Conservation (phyloP, 64 coral and sea anemone species). For the Hydrozoanthus tunicans region DNA sequence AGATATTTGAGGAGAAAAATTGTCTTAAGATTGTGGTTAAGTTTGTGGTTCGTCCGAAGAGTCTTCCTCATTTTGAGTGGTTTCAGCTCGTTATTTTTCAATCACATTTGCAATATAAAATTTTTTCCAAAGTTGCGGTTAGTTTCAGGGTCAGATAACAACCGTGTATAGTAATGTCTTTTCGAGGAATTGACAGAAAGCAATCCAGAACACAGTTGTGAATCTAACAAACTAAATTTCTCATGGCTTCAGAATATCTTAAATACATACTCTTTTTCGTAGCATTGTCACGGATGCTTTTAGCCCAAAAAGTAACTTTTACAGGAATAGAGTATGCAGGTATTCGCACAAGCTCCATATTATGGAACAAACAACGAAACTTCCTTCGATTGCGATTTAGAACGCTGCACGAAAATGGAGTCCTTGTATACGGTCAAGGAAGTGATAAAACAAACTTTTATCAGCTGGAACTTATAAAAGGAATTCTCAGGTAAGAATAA, state of each 20-base stretch:
- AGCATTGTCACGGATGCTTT: background rate
- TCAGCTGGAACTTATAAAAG: conserved; percentile 24
- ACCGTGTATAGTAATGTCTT: background rate
- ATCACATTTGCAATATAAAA: conserved; percentile 37
- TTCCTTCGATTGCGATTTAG: conserved; percentile 31
- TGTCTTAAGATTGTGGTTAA: background rate
- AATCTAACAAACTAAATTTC: background rate
- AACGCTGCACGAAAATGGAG: conserved; percentile 17
- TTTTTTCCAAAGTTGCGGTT: conserved; percentile 16
- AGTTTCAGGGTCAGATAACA: conserved; percentile 27
- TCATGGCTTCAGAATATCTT: background rate
- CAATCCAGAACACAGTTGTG: too few species aligned
- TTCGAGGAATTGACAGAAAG: background rate
- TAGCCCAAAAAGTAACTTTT: conserved; percentile 18
- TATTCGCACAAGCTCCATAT: background rate
- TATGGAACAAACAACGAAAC: background rate
- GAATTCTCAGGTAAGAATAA: conserved; percentile 22
- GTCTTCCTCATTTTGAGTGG: background rate
- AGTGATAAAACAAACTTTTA: background rate
- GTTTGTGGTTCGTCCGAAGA: conserved; percentile 18
- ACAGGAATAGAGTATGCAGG: conserved; percentile 23
- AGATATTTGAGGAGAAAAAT: background rate
- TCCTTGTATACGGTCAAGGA: conserved; percentile 30
- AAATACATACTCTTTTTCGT: background rate
- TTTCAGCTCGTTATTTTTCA: conserved; percentile 14